Percentiles rank a stretch among this genome's conserved stretches.
phyloP scores from a whole-genome alignment of 2,113 vertebrate species.

The Salminus brasiliensis region DNA sequence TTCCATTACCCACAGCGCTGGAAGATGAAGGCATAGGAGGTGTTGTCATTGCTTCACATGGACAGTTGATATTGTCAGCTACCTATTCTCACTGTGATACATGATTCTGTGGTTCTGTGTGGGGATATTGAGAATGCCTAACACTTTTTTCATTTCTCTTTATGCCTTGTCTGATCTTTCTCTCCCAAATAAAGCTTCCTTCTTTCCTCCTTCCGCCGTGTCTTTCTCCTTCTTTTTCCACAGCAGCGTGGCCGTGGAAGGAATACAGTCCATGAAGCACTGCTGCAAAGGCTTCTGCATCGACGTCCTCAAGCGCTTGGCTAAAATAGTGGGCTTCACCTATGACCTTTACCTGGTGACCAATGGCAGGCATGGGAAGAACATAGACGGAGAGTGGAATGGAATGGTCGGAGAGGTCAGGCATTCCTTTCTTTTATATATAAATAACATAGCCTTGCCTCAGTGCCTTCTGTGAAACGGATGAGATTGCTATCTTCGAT shows the following conservation, averaged over 20 bases:
- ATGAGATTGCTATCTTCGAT: neutral
- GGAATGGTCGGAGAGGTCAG: constrained; percentile 94
- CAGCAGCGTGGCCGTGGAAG: constrained; percentile 80
- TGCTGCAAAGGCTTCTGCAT: constrained; percentile 98
- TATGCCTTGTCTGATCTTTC: neutral
- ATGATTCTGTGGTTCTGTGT: neutral
- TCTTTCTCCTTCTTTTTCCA: constrained; percentile 12
- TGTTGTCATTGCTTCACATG: neutral
- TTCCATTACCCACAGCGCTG: neutral
- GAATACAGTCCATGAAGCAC: constrained; percentile 82
- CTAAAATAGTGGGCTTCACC: constrained; percentile 90
- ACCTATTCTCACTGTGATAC: neutral
- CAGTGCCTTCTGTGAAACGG: neutral
- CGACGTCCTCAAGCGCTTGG: constrained; percentile 90
- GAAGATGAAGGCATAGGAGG: constrained; percentile 5
- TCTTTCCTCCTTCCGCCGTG: constrained; percentile 33
- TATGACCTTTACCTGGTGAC: constrained; percentile 95
- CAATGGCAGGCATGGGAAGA: constrained; percentile 85
- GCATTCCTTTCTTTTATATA: neutral
- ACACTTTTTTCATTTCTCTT: neutral
- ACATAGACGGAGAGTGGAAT: constrained; percentile 91
- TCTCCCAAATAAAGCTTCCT: constrained; percentile 1
- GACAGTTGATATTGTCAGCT: neutral
- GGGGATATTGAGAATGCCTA: neutral
- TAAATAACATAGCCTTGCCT: neutral